These are phyloP conservation scores for Stegodyphus dumicola DNA, from an alignment of 1,140 invertebrate genomes.

Conservation along the genomic window DNA sequence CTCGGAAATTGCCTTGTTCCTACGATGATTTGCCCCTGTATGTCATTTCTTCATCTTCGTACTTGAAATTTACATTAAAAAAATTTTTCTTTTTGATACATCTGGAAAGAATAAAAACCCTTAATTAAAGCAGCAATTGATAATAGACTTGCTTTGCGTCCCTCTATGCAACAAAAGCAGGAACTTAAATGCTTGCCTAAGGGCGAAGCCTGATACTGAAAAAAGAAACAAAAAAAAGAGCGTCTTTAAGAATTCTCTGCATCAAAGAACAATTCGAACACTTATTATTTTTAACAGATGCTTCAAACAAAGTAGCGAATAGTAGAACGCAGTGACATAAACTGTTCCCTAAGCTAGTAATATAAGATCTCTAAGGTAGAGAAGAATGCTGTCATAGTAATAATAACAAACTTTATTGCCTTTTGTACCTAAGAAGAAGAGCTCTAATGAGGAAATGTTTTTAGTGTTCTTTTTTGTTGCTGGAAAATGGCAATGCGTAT, in stretches of 20 bases:
- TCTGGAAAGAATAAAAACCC: neutral
- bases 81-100: neutral
- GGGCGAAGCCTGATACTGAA: neutral
- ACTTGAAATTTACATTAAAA: no score
- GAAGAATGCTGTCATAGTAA: neutral
- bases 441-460: slow-evolving; percentile 14
- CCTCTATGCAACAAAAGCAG: neutral
- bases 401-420: neutral
- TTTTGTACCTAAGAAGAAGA: neutral
- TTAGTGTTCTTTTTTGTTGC: neutral
- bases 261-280: slow-evolving; percentile 12
- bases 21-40: no score
- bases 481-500: neutral
- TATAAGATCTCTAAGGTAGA: neutral
- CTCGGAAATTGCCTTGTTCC: no score
- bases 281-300: neutral
- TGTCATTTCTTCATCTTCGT: no score
- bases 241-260: neutral
- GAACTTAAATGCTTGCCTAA: neutral
- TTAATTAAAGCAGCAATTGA: slow-evolving; percentile 37
- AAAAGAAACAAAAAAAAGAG: neutral
- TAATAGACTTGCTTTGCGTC: neutral
- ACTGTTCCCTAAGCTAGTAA: slow-evolving; percentile 3
- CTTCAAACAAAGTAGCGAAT: neutral
- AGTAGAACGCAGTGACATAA: slow-evolving; percentile 2